phyloP scores from a whole-genome alignment of 1,140 invertebrate genomes.

The Drosophila simulans region DNA sequence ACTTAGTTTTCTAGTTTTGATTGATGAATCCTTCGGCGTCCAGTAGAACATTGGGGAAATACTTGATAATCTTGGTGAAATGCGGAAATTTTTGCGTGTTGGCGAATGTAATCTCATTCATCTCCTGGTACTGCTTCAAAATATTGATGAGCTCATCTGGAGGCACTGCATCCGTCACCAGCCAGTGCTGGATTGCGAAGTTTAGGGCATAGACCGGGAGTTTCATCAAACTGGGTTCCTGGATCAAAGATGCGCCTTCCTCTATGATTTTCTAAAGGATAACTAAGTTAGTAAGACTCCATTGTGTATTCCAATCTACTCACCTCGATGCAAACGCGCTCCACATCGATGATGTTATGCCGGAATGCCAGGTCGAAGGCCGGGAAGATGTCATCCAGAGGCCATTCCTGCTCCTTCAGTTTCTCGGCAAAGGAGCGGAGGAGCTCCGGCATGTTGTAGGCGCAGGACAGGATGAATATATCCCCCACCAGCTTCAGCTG shows the following conservation, averaged over 20 bases:
- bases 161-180: slow-evolving; percentile 12
- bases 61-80: slow-evolving; percentile 50
- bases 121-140: slow-evolving; percentile 44
- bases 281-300: neutral
- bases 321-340: slow-evolving; percentile 41
- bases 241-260: slow-evolving; percentile 1
- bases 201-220: slow-evolving; percentile 54
- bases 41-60: slow-evolving; percentile 48
- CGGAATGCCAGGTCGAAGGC: slow-evolving; percentile 57
- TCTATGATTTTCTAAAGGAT: slow-evolving; percentile 50
- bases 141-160: slow-evolving; percentile 20
- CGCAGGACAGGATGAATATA: slow-evolving; percentile 46
- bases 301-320: neutral
- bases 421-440: slow-evolving; percentile 20
- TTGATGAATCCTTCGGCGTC: slow-evolving; percentile 23
- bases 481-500: slow-evolving; percentile 28
- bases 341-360: slow-evolving; percentile 48
- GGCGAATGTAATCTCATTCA: slow-evolving; percentile 38
- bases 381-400: slow-evolving; percentile 41
- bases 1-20: no score
- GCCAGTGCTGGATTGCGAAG: slow-evolving; percentile 47
- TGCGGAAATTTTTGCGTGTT: slow-evolving; percentile 43
- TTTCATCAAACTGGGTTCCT: slow-evolving; percentile 26
- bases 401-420: slow-evolving; percentile 33
- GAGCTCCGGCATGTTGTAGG: slow-evolving; percentile 60